Conservation (phyloP, 2,888 invertebrate species). For the Saturnia pavonia region DNA sequence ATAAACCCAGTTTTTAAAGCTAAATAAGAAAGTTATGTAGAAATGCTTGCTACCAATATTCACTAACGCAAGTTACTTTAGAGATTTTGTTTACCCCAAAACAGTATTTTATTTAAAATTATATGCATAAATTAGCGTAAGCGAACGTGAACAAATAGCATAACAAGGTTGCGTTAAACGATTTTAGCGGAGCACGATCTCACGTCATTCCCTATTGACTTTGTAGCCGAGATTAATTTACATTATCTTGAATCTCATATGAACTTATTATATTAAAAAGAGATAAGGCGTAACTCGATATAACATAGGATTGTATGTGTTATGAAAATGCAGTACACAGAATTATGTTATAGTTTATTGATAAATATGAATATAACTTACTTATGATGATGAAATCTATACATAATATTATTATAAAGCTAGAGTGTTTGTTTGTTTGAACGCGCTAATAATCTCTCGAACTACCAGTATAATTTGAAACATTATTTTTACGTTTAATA, state of each 20-base stretch:
- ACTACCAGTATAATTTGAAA: too few relatives aligned
- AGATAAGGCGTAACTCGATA: background rate
- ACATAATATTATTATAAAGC: too few relatives aligned
- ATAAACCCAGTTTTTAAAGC: too few relatives aligned
- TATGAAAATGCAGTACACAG: background rate
- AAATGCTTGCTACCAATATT: background rate
- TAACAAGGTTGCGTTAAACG: slow-evolving; percentile 15
- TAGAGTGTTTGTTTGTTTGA: too few relatives aligned
- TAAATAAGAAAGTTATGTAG: background rate
- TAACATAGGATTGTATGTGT: background rate
- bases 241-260: slow-evolving; percentile 3
- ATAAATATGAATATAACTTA: too few relatives aligned
- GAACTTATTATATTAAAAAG: background rate
- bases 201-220: slow-evolving; percentile 19
- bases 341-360: background rate
- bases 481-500: too few relatives aligned
- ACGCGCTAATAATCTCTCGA: too few relatives aligned
- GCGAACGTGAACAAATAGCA: background rate
- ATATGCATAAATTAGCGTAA: background rate
- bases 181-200: slow-evolving; percentile 6
- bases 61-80: background rate
- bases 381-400: too few relatives aligned
- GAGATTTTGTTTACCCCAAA: background rate
- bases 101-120: slow-evolving; percentile 2
- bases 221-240: slow-evolving; percentile 18